Evolutionary conservation across 2,113 vertebrate genomes (phyloP).

Genomic region (Cathartes aura): DNA sequence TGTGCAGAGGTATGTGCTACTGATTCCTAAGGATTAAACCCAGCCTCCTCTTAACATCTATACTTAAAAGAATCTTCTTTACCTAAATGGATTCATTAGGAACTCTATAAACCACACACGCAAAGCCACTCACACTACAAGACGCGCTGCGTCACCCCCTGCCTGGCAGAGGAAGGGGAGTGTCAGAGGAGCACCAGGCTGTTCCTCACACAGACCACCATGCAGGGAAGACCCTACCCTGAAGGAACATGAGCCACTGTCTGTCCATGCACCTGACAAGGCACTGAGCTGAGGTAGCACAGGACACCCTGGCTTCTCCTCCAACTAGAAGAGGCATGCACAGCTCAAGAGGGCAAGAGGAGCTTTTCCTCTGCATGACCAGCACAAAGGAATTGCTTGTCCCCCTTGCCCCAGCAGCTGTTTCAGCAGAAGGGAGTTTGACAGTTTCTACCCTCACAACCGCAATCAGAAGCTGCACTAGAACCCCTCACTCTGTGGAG

Average conservation of each 20-base stretch:
- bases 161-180: background rate
- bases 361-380: background rate
- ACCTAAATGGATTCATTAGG: constrained; percentile 57
- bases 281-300: background rate
- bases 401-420: background rate
- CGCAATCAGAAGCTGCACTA: background rate
- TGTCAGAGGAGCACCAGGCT: background rate
- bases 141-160: background rate
- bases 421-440: background rate
- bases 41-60: background rate
- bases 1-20: background rate
- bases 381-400: background rate
- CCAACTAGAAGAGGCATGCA: background rate
- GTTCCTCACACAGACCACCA: background rate
- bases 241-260: background rate
- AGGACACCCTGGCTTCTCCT: background rate
- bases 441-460: background rate
- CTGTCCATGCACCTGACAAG: rapidly evolving
- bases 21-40: constrained; percentile 51
- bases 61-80: constrained; percentile 54
- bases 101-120: constrained; percentile 14
- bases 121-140: constrained; percentile 27
- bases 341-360: background rate
- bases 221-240: background rate
- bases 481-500: background rate